Percentiles rank a stretch among this genome's conserved stretches.
Conservation (phyloP, 1,140 invertebrate species). For the Drosophila nannoptera region DNA sequence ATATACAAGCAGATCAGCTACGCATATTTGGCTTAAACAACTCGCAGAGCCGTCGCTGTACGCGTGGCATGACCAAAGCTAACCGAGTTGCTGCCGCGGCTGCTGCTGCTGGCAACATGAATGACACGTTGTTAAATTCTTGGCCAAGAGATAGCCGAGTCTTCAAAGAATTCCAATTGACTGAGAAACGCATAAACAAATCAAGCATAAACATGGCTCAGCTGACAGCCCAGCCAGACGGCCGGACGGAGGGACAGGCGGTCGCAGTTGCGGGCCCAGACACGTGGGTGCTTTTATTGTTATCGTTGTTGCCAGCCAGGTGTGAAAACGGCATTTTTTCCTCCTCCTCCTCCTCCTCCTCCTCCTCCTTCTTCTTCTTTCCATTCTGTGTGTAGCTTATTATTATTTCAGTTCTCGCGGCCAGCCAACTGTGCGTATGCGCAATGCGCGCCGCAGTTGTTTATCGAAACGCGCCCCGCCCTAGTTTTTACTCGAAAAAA, state of each 20-base stretch:
- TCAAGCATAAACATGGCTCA: conserved; percentile 48
- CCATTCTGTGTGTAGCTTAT: too few species aligned
- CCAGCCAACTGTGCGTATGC: conserved; percentile 49
- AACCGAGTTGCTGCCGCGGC: conserved; percentile 9
- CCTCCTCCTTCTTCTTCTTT: too few species aligned
- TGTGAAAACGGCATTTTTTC: conserved; percentile 65
- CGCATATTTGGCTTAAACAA: conserved; percentile 75
- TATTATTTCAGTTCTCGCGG: too few species aligned
- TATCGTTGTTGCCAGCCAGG: conserved; percentile 47
- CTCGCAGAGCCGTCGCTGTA: conserved; percentile 30
- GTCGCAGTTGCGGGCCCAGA: conserved; percentile 1
- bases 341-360: too few species aligned
- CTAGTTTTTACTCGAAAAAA: neutral
- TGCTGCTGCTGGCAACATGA: conserved; percentile 1
- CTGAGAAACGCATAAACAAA: conserved; percentile 74
- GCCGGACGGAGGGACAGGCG: neutral
- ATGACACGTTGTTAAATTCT: conserved; percentile 30
- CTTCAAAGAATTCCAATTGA: conserved; percentile 63
- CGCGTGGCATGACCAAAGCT: conserved; percentile 70
- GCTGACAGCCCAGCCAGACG: neutral
- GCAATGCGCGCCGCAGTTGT: conserved; percentile 32
- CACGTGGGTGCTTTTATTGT: conserved; percentile 46
- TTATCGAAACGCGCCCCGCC: conserved; percentile 19
- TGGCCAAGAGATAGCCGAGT: conserved; percentile 34
- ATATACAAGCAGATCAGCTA: conserved; percentile 76